phyloP scores from a whole-genome alignment of 1,140 invertebrate genomes.

The Charaxes varanes region DNA sequence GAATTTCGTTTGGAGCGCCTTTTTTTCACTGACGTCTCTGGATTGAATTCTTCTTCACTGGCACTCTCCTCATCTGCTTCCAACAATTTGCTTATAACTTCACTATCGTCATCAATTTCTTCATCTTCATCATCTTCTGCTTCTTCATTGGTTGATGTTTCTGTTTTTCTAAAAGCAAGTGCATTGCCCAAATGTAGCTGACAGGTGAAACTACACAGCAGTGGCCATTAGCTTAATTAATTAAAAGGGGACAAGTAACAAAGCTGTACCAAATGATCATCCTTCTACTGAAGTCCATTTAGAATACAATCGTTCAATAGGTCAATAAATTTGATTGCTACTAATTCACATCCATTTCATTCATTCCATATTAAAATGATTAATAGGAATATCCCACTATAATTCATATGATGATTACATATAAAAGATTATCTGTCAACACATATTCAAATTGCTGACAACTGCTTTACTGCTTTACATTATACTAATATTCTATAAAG shows the following conservation, averaged over 20 bases:
- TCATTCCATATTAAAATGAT: too few relatives aligned
- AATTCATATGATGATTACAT: too few relatives aligned
- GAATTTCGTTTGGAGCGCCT: slow-evolving; percentile 12
- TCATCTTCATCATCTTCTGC: slow-evolving; percentile 41
- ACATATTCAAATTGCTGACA: too few relatives aligned
- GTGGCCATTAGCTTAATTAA: slow-evolving; percentile 10
- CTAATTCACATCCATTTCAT: too few relatives aligned
- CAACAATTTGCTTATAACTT: slow-evolving; percentile 50
- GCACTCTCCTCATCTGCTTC: slow-evolving; percentile 46
- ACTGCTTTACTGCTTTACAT: too few relatives aligned
- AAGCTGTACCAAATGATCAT: too few relatives aligned
- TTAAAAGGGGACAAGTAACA: not conserved
- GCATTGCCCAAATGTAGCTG: slow-evolving; percentile 17
- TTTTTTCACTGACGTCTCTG: slow-evolving; percentile 12
- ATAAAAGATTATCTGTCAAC: too few relatives aligned
- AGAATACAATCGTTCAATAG: too few relatives aligned
- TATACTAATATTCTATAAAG: too few relatives aligned
- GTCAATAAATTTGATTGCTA: too few relatives aligned
- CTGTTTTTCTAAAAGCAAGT: slow-evolving; percentile 24
- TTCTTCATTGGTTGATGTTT: slow-evolving; percentile 27
- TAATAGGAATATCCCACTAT: too few relatives aligned
- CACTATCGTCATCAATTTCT: slow-evolving; percentile 56
- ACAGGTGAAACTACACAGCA: slow-evolving; percentile 10
- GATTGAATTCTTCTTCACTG: slow-evolving; percentile 30
- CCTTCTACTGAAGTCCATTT: not conserved